Evolutionary conservation across 2,888 invertebrate genomes (phyloP), one percentile per base, ranked within the genome.

Genomic region (Drosophila fulvimacula): DNA sequence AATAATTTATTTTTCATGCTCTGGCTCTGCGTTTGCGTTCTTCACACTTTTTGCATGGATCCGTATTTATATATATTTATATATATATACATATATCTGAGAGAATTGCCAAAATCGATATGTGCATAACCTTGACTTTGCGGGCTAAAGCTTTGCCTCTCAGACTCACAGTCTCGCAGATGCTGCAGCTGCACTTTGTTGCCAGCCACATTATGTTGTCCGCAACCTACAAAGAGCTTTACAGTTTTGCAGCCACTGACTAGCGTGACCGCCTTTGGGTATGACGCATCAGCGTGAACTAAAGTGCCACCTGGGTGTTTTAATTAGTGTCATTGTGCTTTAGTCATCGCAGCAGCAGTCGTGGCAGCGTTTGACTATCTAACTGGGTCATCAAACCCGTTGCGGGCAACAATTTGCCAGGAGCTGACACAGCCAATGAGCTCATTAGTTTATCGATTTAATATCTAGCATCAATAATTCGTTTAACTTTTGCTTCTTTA

Each of bases 1-100:
- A 74, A 86, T 88, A 83, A 88, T 88, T 88, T 89, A 89, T 89
- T 88, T 89, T 88, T 83, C 83, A 83, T 88, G 82, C 86, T 82
- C 79, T 82, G 64, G 62, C 79, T 73, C 70, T 87, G 78, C 88
- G 76, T 82, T 73, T 69, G 60, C 46, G 51, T 53, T 38, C 13
- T 72, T 72, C 69, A 74, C 69, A 77, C 39, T 19, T 39, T 13
- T 30, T 30, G 39, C 39, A 13, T 15, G 39, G 6, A 5, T 4
- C 27, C 44, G n/a, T 17, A 9, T 61, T 24, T 2, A 44, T 39
- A 52, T 68, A 2, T 51, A 5, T 10, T 44, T 27, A 48, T 73
- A 46, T 62, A 21, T 17, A 13, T 21, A 58, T 17, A 3, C 4
- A 38, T 41, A 57, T 68, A 3, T 52, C 42, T 34, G 15, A 21